Conservation (phyloP, 92 coral and sea anemone species). For the Virgularia gustaviana region DNA sequence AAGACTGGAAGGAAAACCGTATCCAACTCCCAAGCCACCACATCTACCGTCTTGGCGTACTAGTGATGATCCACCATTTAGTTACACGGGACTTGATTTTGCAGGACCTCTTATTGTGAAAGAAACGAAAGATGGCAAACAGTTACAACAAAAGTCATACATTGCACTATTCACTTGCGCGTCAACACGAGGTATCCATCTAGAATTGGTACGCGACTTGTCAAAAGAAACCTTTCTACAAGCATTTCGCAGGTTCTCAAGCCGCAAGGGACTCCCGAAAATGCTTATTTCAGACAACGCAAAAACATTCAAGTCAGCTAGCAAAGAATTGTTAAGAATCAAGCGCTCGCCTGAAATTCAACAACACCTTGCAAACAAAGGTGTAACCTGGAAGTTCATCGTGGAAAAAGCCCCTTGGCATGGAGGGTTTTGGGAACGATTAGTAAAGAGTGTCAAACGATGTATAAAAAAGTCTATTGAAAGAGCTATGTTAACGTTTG, state of each 20-base stretch:
- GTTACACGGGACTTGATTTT: slow-evolving; percentile 43
- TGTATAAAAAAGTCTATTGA: slow-evolving; percentile 17
- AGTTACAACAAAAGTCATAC: slow-evolving; percentile 32
- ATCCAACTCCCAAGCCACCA: slow-evolving; percentile 32
- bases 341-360: neutral
- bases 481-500: slow-evolving; percentile 7
- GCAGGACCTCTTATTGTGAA: slow-evolving; percentile 42
- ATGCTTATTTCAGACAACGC: slow-evolving; percentile 23
- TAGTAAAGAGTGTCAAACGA: slow-evolving; percentile 18
- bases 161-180: slow-evolving; percentile 46
- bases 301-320: slow-evolving; percentile 25
- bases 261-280: slow-evolving; percentile 11
- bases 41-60: slow-evolving; percentile 35
- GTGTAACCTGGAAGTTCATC: slow-evolving; percentile 16
- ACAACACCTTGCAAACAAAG: slow-evolving; percentile 3
- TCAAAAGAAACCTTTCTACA: slow-evolving; percentile 47
- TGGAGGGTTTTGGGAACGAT: slow-evolving; percentile 35
- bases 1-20: slow-evolving; percentile 36
- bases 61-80: slow-evolving; percentile 14
- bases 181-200: slow-evolving; percentile 51
- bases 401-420: slow-evolving; percentile 35
- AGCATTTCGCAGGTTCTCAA: slow-evolving; percentile 51
- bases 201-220: slow-evolving; percentile 39
- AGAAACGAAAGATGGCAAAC: neutral
- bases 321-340: slow-evolving; percentile 17